Conservation (phyloP, 1,140 invertebrate species). For the Ruditapes philippinarum region DNA sequence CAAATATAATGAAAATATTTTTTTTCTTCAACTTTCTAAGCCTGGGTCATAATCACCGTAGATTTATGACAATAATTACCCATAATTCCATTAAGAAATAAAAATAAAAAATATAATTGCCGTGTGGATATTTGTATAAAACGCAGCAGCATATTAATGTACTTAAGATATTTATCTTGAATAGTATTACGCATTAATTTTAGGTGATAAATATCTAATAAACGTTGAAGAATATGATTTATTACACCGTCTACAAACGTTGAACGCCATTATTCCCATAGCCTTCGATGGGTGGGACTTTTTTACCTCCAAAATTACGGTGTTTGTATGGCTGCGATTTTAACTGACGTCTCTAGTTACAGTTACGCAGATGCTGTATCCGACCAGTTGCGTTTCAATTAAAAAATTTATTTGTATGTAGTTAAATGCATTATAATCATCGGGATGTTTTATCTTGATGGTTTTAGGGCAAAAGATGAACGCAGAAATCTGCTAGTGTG, state of each 20-base stretch:
- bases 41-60: no score
- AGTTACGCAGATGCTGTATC: background rate
- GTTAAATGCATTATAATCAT: conserved; percentile 21
- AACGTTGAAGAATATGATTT: conserved; percentile 37
- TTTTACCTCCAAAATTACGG: background rate
- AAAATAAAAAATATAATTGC: conserved; percentile 10
- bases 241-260: background rate
- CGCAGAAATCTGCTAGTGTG: background rate
- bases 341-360: background rate
- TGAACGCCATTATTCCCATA: background rate
- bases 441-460: background rate
- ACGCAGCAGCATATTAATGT: background rate
- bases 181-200: conserved; percentile 49
- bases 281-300: background rate
- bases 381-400: conserved; percentile 9
- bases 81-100: background rate
- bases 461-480: conserved; percentile 32
- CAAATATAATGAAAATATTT: no score
- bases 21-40: no score
- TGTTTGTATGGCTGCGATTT: background rate
- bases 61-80: background rate
- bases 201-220: conserved; percentile 6
- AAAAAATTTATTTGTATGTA: background rate
- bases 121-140: background rate
- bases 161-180: conserved; percentile 1